Evolutionary conservation across 1,140 invertebrate genomes (phyloP), one percentile per base, ranked within the genome.

Genomic region (Notospermus geniculatus): DNA sequence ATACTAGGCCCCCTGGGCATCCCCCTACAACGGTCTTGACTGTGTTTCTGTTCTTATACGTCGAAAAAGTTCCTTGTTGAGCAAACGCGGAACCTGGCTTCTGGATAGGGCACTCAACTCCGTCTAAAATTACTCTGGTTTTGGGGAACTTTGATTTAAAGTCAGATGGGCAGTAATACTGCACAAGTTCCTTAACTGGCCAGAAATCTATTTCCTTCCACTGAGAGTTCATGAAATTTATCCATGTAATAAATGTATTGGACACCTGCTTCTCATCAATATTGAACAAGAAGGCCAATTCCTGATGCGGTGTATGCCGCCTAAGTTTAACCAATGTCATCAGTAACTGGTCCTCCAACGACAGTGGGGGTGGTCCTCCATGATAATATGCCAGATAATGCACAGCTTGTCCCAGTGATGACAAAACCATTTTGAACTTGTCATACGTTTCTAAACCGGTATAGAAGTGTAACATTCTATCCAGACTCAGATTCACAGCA

Each of bases 331-430:
- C 64, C 17, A 77, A 43, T 19, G 65, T 71, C 25, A 75, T 57
- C 59, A 73, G 64, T 28, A 74, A 67, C 54, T 66, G 65, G 58
- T 74, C 58, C 59, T 61, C 36, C 22, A 66, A 32, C 27, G 41
- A 45, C 23, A 67, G n/a, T 23, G 22, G 43, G 19, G 54, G 60
- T n/a, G 53, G 41, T 57, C 57, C 53, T 19, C 46, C 59, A 39
- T 63, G 45, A n/a, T 62, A 28, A 59, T 67, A 72, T 57, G 66
- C 66, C 52, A 72, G 54, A 57, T 88, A 85, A 74, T 59, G 30
- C 27, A 52, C 64, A 52, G 29, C 50, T 23, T 25, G 22, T 15
- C 65, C 65, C 11, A 63, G 63, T 29, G 27, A 57, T 15, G 32
- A 11, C 23, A 65, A 46, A n/a, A 65, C 60, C 55, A 62, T 55